These are phyloP conservation scores for Sussaba pulchella DNA, from an alignment of 2,888 invertebrate genomes.

Conservation along the genomic window DNA sequence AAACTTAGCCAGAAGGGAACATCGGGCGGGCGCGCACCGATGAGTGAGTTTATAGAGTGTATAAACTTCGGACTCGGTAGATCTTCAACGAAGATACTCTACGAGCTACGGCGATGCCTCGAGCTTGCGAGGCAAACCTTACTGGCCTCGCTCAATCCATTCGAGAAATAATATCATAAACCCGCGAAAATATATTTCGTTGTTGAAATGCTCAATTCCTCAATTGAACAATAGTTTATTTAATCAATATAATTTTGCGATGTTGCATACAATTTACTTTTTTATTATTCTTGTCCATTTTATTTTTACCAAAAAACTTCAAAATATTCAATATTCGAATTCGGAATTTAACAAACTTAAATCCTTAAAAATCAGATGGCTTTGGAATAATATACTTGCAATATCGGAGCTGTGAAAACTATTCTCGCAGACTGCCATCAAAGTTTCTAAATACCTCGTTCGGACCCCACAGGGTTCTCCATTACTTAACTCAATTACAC, in stretches of 20 bases:
- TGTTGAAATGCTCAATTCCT: too few species aligned
- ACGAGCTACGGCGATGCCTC: not conserved
- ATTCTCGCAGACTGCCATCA: conserved; percentile 36
- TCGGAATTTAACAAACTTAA: too few species aligned
- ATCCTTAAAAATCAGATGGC: not conserved
- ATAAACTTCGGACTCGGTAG: conserved; percentile 41
- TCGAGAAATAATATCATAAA: not conserved
- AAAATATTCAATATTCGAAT: not conserved
- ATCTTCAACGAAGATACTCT: conserved; percentile 21
- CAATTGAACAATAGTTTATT: too few species aligned
- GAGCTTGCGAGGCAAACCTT: not conserved
- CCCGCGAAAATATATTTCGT: not conserved
- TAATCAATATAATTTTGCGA: too few species aligned
- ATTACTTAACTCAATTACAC: conserved; percentile 48
- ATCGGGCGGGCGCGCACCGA: conserved; percentile 26
- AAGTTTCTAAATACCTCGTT: conserved; percentile 22
- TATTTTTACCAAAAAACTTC: not conserved
- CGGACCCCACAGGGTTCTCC: conserved; percentile 15
- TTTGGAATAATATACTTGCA: not conserved
- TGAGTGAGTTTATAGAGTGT: conserved; percentile 53
- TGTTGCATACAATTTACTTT: not conserved
- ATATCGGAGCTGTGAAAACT: not conserved
- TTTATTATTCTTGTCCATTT: not conserved
- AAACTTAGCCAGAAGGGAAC: conserved; percentile 63
- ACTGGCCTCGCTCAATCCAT: not conserved